phyloP scores from a whole-genome alignment of 2,888 invertebrate species.

The Brachylomia viminalis region DNA sequence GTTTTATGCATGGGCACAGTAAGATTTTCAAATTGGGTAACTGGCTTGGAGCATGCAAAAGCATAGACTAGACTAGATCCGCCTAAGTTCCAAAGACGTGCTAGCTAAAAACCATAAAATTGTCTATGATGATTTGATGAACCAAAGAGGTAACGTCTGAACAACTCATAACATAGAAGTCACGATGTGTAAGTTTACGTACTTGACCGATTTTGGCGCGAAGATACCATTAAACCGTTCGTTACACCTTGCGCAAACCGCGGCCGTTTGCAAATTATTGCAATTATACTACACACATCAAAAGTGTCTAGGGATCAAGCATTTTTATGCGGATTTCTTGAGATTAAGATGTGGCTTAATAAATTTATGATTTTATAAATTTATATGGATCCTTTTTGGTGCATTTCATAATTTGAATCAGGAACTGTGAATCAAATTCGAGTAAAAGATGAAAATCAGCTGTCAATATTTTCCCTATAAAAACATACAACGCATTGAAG shows the following conservation, averaged over 20 bases:
- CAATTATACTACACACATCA: constrained; percentile 63
- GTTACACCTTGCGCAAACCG: constrained; percentile 60
- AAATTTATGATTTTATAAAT: too few species aligned
- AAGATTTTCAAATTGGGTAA: neutral
- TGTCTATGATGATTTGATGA: constrained; percentile 8
- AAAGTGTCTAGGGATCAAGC: too few species aligned
- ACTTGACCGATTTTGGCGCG: constrained; percentile 62
- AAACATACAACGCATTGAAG: too few species aligned
- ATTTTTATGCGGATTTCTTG: too few species aligned
- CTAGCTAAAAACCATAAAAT: constrained; percentile 6
- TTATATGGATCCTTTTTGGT: too few species aligned
- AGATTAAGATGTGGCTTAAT: too few species aligned
- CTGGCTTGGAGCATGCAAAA: neutral
- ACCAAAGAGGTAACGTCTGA: neutral
- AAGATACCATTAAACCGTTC: constrained; percentile 53
- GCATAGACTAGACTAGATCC: neutral
- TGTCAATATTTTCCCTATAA: too few species aligned
- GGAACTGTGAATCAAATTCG: too few species aligned
- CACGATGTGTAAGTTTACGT: constrained; percentile 48
- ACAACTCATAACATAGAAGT: constrained; percentile 32
- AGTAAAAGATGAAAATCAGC: too few species aligned
- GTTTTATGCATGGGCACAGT: too few species aligned
- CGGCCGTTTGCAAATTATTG: constrained; percentile 62
- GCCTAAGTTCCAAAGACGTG: neutral
- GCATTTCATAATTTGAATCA: too few species aligned